A percentile compares a stretch with the other conserved stretches of the same genome.
Evolutionary conservation across 2,888 invertebrate species (phyloP).

Genomic region (Calliopum simillimum): DNA sequence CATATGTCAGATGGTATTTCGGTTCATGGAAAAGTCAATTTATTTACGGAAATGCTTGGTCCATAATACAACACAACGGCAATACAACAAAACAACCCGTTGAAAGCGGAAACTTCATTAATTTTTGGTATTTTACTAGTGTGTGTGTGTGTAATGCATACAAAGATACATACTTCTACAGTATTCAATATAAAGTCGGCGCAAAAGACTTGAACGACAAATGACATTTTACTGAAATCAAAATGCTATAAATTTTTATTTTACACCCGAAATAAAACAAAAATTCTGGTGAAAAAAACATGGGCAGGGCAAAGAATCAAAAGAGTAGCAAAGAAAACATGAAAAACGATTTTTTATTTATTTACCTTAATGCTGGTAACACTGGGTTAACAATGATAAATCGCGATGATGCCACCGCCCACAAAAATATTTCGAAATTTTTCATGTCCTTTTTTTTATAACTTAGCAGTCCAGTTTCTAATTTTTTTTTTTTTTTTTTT

Average conservation of each 20-base stretch:
- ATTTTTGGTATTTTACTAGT: slow-evolving; percentile 13
- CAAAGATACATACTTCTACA: no score
- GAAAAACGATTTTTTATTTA: slow-evolving; percentile 24
- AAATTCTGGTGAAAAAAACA: no score
- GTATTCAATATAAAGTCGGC: no score
- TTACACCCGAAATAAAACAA: no score
- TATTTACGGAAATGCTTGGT: not conserved
- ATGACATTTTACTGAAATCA: no score
- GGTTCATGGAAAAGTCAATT: slow-evolving; percentile 3
- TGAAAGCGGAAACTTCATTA: slow-evolving; percentile 28
- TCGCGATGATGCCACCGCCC: slow-evolving; percentile 7
- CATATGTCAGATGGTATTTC: no score
- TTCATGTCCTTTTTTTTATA: not conserved
- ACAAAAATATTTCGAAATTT: not conserved
- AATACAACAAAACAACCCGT: not conserved
- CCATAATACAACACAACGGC: no score
- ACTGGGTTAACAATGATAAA: slow-evolving; percentile 24
- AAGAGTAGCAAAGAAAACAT: not conserved
- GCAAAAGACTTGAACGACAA: no score
- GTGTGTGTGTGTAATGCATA: no score
- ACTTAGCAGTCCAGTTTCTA: not conserved
- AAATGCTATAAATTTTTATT: no score
- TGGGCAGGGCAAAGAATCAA: no score
- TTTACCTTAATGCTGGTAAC: slow-evolving; percentile 2
- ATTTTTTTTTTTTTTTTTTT: not conserved